A percentile compares a stretch with the other conserved stretches of the same genome.
phyloP scores from a whole-genome alignment of 2,888 invertebrate species.

The Nudaria mundana region DNA sequence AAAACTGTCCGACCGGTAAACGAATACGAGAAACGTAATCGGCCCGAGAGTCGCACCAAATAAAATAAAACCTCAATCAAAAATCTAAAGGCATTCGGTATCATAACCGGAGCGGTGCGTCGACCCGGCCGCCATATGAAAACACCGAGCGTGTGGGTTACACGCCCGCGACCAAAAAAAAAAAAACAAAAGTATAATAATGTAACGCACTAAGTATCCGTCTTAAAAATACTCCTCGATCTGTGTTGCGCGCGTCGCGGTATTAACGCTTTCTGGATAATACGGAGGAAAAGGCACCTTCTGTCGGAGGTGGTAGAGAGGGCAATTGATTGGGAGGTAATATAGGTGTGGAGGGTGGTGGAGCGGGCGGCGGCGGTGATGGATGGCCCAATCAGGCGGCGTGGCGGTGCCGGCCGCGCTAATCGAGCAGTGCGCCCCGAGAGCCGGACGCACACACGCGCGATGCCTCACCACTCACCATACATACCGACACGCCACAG shows the following conservation, averaged over 20 bases:
- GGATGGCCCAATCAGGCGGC: slow-evolving; percentile 82
- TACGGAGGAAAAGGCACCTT: slow-evolving; percentile 32
- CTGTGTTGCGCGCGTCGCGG: slow-evolving; percentile 70
- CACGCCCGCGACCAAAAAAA: slow-evolving; percentile 58
- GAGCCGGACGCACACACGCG: slow-evolving; percentile 64
- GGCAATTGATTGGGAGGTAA: slow-evolving; percentile 40
- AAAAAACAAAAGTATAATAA: slow-evolving; percentile 75
- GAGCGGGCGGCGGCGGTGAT: slow-evolving; percentile 67
- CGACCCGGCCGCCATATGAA: slow-evolving; percentile 70
- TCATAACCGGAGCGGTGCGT: slow-evolving; percentile 75
- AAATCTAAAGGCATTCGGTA: slow-evolving; percentile 74
- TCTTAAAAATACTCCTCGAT: slow-evolving; percentile 77
- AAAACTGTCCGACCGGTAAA: slow-evolving; percentile 71
- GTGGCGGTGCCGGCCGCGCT: slow-evolving; percentile 74
- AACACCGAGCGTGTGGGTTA: slow-evolving; percentile 68
- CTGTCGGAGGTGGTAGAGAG: slow-evolving; percentile 32
- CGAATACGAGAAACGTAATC: slow-evolving; percentile 78
- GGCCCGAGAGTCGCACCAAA: slow-evolving; percentile 69
- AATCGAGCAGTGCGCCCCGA: slow-evolving; percentile 74
- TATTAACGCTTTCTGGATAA: slow-evolving; percentile 52
- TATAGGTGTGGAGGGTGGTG: slow-evolving; percentile 61
- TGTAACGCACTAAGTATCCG: slow-evolving; percentile 79
- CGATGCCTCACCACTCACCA: slow-evolving; percentile 13
- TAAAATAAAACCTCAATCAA: slow-evolving; percentile 79
- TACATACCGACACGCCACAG: slow-evolving; percentile 9